phyloP scores from a whole-genome alignment of 2,797 vertebrate species.

The Anisognathus igniventris region DNA sequence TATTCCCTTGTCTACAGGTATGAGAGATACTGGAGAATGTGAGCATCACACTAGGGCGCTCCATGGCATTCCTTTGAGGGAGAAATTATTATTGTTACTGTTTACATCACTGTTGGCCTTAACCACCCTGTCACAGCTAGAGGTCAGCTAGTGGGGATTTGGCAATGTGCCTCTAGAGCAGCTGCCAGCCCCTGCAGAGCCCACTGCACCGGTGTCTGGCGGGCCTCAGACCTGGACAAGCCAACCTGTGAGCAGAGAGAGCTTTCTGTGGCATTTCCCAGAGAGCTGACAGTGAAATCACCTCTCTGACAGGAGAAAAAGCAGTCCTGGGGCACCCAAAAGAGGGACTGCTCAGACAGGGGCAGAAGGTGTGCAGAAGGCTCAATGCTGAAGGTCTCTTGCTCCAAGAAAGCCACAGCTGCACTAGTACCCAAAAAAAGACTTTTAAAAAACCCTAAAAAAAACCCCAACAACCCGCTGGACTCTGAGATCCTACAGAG shows the following conservation, averaged over 20 bases:
- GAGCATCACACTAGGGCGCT: fast-evolving
- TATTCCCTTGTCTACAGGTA: background rate
- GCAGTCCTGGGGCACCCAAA: fast-evolving
- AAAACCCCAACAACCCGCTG: fast-evolving
- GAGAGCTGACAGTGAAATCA: background rate
- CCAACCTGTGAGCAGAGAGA: background rate
- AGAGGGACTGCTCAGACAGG: background rate
- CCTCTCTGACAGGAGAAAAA: background rate
- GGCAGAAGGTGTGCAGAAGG: background rate
- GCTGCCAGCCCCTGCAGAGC: background rate
- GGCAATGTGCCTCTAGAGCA: fast-evolving
- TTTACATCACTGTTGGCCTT: background rate
- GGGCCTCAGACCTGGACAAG: background rate
- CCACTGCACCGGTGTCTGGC: background rate
- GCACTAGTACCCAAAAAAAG: no score
- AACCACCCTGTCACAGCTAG: background rate
- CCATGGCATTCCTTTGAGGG: background rate
- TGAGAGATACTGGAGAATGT: fast-evolving
- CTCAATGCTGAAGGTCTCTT: fast-evolving
- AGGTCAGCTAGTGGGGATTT: background rate
- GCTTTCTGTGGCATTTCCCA: background rate
- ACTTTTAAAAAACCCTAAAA: fast-evolving
- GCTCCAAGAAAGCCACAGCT: background rate
- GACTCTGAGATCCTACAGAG: background rate
- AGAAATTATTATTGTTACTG: background rate